phyloP scores from a whole-genome alignment of 2,113 vertebrate genomes.

The Phoenicopterus ruber region DNA sequence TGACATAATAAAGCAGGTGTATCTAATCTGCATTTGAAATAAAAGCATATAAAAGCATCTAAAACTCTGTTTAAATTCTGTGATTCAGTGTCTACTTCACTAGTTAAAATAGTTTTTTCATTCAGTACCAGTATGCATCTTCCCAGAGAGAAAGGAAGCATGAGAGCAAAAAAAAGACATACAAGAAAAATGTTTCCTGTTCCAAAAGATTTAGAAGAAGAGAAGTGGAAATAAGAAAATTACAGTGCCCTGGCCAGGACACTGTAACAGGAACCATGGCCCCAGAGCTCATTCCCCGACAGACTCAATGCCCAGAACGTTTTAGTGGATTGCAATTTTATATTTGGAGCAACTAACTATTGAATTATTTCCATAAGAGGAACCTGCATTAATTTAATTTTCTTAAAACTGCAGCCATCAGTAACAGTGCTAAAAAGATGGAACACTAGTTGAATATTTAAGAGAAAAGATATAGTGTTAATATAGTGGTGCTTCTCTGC shows the following conservation, averaged over 20 bases:
- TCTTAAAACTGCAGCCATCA: not conserved
- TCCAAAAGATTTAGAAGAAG: not conserved
- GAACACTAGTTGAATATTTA: not conserved
- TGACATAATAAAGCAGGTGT: not conserved
- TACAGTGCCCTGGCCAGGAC: not conserved
- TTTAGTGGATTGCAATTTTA: not conserved
- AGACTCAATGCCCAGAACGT: not conserved
- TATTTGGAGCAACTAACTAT: not conserved
- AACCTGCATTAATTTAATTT: not conserved
- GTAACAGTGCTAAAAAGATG: not conserved
- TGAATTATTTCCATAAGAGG: not conserved
- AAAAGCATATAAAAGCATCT: not conserved
- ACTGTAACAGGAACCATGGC: not conserved
- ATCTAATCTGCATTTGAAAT: not conserved
- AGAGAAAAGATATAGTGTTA: not conserved
- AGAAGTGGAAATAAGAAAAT: not conserved
- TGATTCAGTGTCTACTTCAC: not conserved
- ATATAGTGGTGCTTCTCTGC: not conserved
- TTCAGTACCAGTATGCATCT: not conserved
- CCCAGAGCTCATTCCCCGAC: not conserved
- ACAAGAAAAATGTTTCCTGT: not conserved
- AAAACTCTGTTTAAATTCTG: not conserved
- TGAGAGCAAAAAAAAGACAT: not conserved
- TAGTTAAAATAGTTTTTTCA: not conserved
- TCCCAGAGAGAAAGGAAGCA: not conserved